phyloP scores from a whole-genome alignment of 2,888 invertebrate species.

The Caenorhabditis sinica region DNA sequence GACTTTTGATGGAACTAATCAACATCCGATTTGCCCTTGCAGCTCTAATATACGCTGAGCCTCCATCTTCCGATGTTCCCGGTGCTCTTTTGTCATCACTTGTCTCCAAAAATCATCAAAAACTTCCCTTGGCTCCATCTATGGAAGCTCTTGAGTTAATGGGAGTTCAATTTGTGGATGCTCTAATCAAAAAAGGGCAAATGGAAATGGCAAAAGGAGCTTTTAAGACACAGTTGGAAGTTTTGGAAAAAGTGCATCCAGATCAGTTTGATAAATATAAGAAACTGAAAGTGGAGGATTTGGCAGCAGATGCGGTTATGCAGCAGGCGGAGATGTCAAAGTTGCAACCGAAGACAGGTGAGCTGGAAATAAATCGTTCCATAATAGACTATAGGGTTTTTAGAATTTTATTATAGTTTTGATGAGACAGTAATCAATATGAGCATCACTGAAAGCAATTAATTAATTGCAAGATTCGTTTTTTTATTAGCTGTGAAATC shows the following conservation, averaged over 20 bases:
- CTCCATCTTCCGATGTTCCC: constrained; percentile 26
- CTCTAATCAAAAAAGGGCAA: constrained; percentile 80
- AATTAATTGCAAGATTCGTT: no score
- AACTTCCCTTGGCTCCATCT: constrained; percentile 52
- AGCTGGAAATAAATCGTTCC: neutral
- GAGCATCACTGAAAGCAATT: no score
- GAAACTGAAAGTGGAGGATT: constrained; percentile 76
- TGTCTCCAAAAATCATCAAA: constrained; percentile 25
- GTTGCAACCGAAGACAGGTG: constrained; percentile 75
- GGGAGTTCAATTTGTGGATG: constrained; percentile 73
- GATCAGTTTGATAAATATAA: constrained; percentile 79
- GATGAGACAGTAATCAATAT: no score
- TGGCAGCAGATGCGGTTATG: constrained; percentile 80
- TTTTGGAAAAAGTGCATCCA: constrained; percentile 79
- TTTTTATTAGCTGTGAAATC: no score
- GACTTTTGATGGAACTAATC: neutral
- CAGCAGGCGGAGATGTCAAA: constrained; percentile 78
- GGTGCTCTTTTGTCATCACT: constrained; percentile 32
- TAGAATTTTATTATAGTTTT: no score
- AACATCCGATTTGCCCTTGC: no score
- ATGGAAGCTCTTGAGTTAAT: constrained; percentile 60
- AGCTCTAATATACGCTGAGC: neutral
- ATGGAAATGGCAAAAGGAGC: constrained; percentile 82
- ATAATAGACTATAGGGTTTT: no score
- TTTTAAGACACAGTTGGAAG: constrained; percentile 79